A percentile compares a stretch with the other conserved stretches of the same genome.
These are phyloP conservation scores for Pseudoatta argentina DNA, from an alignment of 1,140 invertebrate genomes.

Conservation along the genomic window DNA sequence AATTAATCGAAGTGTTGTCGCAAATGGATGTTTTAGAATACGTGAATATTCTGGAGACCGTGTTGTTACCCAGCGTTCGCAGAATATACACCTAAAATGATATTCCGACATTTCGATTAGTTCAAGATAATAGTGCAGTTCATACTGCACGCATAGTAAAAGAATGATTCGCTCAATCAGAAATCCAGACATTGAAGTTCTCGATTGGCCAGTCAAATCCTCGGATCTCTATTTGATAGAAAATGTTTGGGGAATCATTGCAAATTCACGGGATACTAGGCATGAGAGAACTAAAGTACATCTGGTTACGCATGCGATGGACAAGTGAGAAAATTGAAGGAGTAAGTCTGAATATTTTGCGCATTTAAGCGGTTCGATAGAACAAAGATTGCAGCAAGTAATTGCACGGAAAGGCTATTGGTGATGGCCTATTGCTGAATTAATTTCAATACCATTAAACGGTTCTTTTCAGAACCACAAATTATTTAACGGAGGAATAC, in stretches of 20 bases:
- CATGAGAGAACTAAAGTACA: background rate
- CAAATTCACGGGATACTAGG: background rate
- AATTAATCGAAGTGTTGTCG: too few relatives aligned
- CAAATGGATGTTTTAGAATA: too few relatives aligned
- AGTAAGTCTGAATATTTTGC: background rate
- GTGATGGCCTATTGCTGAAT: background rate
- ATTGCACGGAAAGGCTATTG: background rate
- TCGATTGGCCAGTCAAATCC: background rate
- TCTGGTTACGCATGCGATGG: background rate
- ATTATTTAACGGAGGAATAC: background rate
- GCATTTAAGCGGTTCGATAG: background rate
- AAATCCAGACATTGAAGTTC: background rate
- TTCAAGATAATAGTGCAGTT: background rate
- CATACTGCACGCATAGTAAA: background rate
- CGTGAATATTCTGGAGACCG: too few relatives aligned
- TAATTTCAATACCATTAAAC: background rate
- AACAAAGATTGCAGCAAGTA: background rate
- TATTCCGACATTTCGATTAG: conserved; percentile 21
- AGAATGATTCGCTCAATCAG: background rate
- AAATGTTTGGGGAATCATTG: conserved; percentile 3
- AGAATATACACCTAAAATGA: background rate
- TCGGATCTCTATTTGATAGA: conserved; percentile 8
- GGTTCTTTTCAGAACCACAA: background rate
- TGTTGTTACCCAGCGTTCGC: background rate
- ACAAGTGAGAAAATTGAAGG: background rate